A percentile compares a stretch with the other conserved stretches of the same genome.
phyloP scores from a whole-genome alignment of 2,888 invertebrate genomes.

The Limenitis camilla region DNA sequence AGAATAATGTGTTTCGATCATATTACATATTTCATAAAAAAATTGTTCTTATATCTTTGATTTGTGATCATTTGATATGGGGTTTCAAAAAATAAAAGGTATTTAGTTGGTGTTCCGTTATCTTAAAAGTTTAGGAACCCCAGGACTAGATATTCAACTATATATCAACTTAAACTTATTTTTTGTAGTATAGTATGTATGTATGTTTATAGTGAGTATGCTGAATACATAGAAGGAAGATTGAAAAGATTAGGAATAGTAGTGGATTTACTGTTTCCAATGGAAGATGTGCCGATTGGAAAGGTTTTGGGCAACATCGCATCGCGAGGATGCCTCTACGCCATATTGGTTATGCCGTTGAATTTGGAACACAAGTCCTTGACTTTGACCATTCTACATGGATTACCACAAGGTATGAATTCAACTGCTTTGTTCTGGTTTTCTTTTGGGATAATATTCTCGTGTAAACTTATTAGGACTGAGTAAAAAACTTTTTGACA shows the following conservation, averaged over 20 bases:
- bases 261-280: constrained; percentile 92
- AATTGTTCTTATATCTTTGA: no score
- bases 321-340: constrained; percentile 90
- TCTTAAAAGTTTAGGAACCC: no score
- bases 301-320: constrained; percentile 88
- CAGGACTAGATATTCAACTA: not conserved
- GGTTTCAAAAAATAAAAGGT: no score
- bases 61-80: no score
- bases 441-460: not conserved
- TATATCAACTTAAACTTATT: not conserved
- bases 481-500: no score
- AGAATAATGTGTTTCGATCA: no score
- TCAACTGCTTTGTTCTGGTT: not conserved
- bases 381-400: constrained; percentile 92
- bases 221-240: constrained; percentile 88
- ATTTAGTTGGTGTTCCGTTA: not conserved
- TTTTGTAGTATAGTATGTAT: not conserved
- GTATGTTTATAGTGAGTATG: constrained; percentile 80
- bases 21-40: no score
- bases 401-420: constrained; percentile 86
- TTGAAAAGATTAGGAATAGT: constrained; percentile 85
- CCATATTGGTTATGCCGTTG: constrained; percentile 87
- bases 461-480: no score
- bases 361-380: constrained; percentile 91
- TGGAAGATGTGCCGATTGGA: constrained; percentile 88